Evolutionary conservation across 1,140 invertebrate species (phyloP).

Genomic region (Kradibia gibbosae): DNA sequence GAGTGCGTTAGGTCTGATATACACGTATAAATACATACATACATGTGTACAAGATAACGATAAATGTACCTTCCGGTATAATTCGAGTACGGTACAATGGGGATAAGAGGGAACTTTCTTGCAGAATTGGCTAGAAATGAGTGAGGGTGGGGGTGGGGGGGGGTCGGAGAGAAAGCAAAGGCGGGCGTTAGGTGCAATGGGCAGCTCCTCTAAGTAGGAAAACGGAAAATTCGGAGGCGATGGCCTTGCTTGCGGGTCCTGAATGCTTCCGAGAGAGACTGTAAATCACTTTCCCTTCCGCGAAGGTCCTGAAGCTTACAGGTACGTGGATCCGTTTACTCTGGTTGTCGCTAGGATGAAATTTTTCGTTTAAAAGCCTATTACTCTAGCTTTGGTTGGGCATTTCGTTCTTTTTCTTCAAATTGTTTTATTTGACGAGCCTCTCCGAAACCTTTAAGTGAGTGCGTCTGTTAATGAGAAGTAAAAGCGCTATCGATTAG

Average conservation of each 20-base stretch:
- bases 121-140: too few relatives aligned
- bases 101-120: not conserved
- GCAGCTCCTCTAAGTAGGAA: not conserved
- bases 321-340: slow-evolving; percentile 7
- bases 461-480: not conserved
- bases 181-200: not conserved
- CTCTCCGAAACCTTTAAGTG: not conserved
- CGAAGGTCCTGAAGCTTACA: slow-evolving; percentile 37
- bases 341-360: not conserved
- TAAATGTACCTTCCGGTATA: not conserved
- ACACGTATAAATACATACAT: too few relatives aligned
- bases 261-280: not conserved
- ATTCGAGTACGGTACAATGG: not conserved
- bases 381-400: not conserved
- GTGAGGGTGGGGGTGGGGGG: too few relatives aligned
- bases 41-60: not conserved
- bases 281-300: slow-evolving; percentile 51
- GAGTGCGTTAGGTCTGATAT: too few relatives aligned
- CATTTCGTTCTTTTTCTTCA: not conserved
- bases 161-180: too few relatives aligned
- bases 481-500: not conserved
- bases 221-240: not conserved
- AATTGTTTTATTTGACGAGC: not conserved
- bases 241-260: not conserved
- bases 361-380: slow-evolving; percentile 8